These are phyloP conservation scores for Enteromius anoplus DNA, from an alignment of 2,797 vertebrate genomes.

Conservation along the genomic window DNA sequence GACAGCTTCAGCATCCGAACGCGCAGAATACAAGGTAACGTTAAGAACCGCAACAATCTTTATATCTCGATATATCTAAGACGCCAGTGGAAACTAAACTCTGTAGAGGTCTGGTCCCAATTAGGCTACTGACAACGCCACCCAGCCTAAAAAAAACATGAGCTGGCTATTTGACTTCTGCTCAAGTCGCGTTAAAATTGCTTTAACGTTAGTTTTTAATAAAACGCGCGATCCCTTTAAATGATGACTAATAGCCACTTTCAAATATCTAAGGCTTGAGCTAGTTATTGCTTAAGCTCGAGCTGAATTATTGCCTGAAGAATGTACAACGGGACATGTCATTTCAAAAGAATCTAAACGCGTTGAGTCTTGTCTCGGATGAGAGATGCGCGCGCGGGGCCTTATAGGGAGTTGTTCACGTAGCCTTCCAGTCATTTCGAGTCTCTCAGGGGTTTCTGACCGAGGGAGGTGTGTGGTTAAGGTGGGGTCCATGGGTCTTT, in stretches of 20 bases:
- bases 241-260: background rate
- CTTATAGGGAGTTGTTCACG: background rate
- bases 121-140: background rate
- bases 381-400: background rate
- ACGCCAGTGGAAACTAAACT: background rate
- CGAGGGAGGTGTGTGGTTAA: background rate
- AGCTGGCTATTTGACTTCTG: background rate
- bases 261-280: background rate
- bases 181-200: background rate
- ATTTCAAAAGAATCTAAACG: background rate
- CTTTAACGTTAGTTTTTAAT: background rate
- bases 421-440: background rate
- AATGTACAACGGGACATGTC: background rate
- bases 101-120: background rate
- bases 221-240: background rate
- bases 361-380: background rate
- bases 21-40: slow-evolving; percentile 25
- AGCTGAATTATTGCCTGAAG: background rate
- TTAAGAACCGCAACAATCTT: background rate
- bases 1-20: background rate
- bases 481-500: background rate
- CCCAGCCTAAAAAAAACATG: background rate
- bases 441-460: background rate
- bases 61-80: background rate
- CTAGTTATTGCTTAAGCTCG: background rate